These are phyloP conservation scores for Pithys albifrons DNA, from an alignment of 2,113 vertebrate genomes.

Conservation along the genomic window DNA sequence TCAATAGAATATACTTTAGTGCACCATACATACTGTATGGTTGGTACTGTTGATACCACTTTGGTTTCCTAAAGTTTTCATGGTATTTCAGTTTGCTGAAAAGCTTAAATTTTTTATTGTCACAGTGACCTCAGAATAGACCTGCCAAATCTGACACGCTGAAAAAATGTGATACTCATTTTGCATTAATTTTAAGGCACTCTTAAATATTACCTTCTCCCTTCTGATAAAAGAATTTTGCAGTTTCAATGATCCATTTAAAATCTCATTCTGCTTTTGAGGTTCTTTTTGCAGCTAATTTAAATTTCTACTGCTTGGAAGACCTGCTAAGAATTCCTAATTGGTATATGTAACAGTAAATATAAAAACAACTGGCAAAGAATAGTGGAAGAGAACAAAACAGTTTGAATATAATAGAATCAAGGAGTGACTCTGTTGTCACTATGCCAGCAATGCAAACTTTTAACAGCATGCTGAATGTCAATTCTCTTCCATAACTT, in stretches of 20 bases:
- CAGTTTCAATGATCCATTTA: conserved; percentile 70
- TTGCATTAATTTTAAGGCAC: conserved; percentile 57
- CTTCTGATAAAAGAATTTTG: conserved; percentile 55
- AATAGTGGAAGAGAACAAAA: conserved; percentile 55
- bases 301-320: conserved; percentile 75
- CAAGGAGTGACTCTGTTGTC: neutral
- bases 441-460: neutral
- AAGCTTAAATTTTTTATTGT: conserved; percentile 14
- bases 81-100: neutral
- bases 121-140: conserved; percentile 12
- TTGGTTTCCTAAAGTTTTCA: neutral
- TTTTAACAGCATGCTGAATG: neutral
- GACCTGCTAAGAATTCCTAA: conserved; percentile 74
- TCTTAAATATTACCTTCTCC: conserved; percentile 39
- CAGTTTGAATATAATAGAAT: neutral
- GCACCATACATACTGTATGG: neutral
- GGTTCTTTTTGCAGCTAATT: conserved; percentile 68
- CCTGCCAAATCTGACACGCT: conserved; percentile 29
- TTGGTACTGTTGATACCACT: neutral
- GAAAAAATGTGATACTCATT: conserved; percentile 50
- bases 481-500: neutral
- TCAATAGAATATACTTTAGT: neutral
- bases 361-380: conserved; percentile 70
- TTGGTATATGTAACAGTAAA: conserved; percentile 73
- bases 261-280: conserved; percentile 71